Evolutionary conservation across 2,113 vertebrate species (phyloP).

Genomic region (Hippoglossus stenolepis): DNA sequence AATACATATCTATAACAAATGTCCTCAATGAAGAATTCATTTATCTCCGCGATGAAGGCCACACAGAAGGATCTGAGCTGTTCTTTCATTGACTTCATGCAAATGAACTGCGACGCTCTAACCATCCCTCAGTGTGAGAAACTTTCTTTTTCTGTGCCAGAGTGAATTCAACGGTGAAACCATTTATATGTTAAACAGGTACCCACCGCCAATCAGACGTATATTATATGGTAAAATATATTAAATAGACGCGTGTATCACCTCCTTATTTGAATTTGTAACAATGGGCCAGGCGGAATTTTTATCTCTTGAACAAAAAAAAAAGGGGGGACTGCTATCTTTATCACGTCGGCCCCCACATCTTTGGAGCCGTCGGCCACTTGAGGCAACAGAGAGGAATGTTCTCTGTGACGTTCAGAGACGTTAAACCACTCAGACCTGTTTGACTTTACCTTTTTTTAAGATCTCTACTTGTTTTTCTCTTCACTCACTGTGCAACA

Average conservation of each 20-base stretch:
- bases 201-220: constrained; percentile 51
- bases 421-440: background rate
- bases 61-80: constrained; percentile 33
- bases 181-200: constrained; percentile 75
- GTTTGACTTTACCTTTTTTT: background rate
- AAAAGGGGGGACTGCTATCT: background rate
- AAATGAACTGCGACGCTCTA: constrained; percentile 41
- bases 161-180: constrained; percentile 46
- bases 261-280: constrained; percentile 14
- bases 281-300: background rate
- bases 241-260: constrained; percentile 23
- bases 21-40: constrained; percentile 63
- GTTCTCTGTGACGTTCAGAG: background rate
- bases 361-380: too few species aligned
- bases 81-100: constrained; percentile 40
- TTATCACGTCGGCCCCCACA: background rate
- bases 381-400: too few species aligned
- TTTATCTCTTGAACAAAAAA: constrained; percentile 20
- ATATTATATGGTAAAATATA: constrained; percentile 51
- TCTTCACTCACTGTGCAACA: background rate
- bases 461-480: background rate
- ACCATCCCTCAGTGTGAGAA: constrained; percentile 25
- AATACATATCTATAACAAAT: constrained; percentile 72
- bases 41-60: constrained; percentile 63
- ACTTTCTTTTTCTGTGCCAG: constrained; percentile 30